These are phyloP conservation scores for Microplitis manilae DNA, from an alignment of 2,888 invertebrate genomes.

Conservation along the genomic window DNA sequence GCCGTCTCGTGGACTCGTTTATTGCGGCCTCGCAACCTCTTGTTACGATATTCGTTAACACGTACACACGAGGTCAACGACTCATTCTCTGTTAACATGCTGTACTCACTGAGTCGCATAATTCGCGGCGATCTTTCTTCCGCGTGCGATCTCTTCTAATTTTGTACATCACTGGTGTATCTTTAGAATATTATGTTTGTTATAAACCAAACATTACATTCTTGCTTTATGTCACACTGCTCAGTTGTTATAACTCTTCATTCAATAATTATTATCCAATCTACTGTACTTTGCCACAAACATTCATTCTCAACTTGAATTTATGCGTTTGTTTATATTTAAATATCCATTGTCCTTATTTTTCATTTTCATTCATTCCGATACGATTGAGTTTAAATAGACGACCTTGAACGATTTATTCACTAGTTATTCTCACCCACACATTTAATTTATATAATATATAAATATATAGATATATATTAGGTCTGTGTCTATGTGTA, in stretches of 20 bases:
- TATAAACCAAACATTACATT: constrained; percentile 18
- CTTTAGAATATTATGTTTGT: constrained; percentile 34
- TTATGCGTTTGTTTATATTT: neutral
- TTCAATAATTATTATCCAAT: neutral
- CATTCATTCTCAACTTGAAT: no score
- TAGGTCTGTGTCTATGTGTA: neutral
- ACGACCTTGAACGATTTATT: constrained; percentile 22
- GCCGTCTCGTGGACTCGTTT: no score
- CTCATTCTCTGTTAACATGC: constrained; percentile 40
- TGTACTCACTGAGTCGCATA: constrained; percentile 48
- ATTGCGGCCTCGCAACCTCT: constrained; percentile 51
- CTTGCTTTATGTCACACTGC: neutral
- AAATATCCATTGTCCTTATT: constrained; percentile 16
- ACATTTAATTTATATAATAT: neutral
- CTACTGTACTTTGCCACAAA: no score
- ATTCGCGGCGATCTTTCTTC: constrained; percentile 53
- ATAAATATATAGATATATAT: neutral
- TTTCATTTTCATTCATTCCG: constrained; percentile 31
- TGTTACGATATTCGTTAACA: constrained; percentile 66
- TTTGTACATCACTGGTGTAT: constrained; percentile 36
- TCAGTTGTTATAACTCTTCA: neutral
- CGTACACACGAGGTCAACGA: constrained; percentile 62
- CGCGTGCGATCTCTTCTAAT: constrained; percentile 48
- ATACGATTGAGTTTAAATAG: constrained; percentile 13
- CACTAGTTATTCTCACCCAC: constrained; percentile 9